These are phyloP conservation scores for Apomyelois bistriatella DNA, from an alignment of 2,888 invertebrate genomes.

Conservation along the genomic window DNA sequence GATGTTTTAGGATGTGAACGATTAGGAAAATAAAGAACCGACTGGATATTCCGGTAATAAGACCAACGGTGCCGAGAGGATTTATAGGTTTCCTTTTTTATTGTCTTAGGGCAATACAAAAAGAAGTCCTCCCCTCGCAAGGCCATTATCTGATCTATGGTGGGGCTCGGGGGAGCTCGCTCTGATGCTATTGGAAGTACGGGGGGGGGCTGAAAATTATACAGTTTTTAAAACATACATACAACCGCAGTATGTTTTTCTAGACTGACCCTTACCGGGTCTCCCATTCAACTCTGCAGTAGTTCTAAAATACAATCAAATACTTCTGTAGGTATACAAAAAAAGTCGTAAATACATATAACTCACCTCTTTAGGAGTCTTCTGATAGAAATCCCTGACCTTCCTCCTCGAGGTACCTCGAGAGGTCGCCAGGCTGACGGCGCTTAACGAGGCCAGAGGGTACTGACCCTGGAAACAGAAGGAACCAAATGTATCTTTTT, in stretches of 20 bases:
- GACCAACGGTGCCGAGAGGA: too few relatives aligned
- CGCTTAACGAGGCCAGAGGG: slow-evolving; percentile 53
- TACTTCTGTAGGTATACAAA: too few relatives aligned
- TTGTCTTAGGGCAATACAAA: slow-evolving; percentile 49
- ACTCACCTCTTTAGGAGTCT: slow-evolving; percentile 49
- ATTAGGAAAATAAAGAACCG: too few relatives aligned
- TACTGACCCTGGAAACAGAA: slow-evolving; percentile 48
- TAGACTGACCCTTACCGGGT: too few relatives aligned
- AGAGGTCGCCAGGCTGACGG: slow-evolving; percentile 61
- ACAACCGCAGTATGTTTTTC: too few relatives aligned
- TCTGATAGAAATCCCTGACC: slow-evolving; percentile 61
- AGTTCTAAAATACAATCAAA: too few relatives aligned
- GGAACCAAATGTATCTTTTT: neutral
- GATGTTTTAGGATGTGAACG: too few relatives aligned
- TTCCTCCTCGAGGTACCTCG: slow-evolving; percentile 43
- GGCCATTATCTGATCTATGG: slow-evolving; percentile 53
- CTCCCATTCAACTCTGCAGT: too few relatives aligned
- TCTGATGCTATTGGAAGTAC: slow-evolving; percentile 51
- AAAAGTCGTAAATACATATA: too few relatives aligned
- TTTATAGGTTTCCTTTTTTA: too few relatives aligned
- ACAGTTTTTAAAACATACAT: too few relatives aligned
- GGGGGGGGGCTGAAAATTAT: slow-evolving; percentile 34
- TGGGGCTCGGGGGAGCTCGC: slow-evolving; percentile 37
- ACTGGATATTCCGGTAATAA: too few relatives aligned
- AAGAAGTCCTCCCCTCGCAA: slow-evolving; percentile 66